Evolutionary conservation across 2,888 invertebrate genomes (phyloP).

Genomic region (Icerya purchasi): DNA sequence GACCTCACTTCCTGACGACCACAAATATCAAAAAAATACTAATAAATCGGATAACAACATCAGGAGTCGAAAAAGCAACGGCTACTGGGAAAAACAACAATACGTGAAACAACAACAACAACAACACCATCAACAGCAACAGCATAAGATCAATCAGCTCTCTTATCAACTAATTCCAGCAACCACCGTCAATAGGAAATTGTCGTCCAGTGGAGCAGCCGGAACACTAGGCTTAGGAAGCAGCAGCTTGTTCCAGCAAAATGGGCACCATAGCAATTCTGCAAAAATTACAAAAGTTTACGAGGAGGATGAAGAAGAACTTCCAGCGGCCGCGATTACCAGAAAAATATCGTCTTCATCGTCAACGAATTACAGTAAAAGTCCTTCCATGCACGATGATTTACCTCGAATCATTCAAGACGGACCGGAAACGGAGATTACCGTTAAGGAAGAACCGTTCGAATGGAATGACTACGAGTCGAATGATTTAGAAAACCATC

Average conservation of each 20-base stretch:
- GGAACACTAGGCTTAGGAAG: too few relatives aligned
- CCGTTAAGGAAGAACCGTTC: conserved; percentile 39
- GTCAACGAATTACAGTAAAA: neutral
- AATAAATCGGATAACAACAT: neutral
- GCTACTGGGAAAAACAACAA: too few relatives aligned
- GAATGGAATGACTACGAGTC: conserved; percentile 51
- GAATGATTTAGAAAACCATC: conserved; percentile 34
- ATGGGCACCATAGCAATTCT: neutral
- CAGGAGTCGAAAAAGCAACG: neutral
- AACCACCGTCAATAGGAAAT: neutral
- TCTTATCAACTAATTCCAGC: neutral
- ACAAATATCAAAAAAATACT: neutral
- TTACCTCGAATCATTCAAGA: conserved; percentile 10
- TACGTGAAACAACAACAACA: neutral
- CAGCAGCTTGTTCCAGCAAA: too few relatives aligned
- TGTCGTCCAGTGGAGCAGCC: too few relatives aligned
- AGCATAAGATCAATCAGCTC: neutral
- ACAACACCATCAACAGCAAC: neutral
- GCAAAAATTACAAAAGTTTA: neutral
- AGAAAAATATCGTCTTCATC: neutral
- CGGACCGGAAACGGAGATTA: conserved; percentile 17
- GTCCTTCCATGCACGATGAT: neutral
- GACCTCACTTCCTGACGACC: neutral
- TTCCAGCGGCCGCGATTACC: too few relatives aligned
- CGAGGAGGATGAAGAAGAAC: too few relatives aligned